phyloP scores from a whole-genome alignment of 2,113 vertebrate genomes.

The Macaca mulatta region DNA sequence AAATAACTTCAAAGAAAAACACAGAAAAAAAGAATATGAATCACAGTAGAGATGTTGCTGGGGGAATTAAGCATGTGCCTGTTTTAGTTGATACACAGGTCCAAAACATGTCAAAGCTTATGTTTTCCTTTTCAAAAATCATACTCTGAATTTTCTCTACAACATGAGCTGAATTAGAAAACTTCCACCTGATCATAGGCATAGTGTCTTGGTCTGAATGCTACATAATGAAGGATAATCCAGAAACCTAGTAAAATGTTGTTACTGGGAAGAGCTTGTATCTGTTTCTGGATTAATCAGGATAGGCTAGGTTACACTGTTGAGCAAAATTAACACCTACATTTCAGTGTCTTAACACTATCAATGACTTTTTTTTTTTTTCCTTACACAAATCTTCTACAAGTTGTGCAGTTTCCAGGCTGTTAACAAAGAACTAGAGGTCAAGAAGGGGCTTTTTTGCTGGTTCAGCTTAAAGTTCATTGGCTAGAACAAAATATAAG shows the following conservation, averaged over 20 bases:
- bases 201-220: background rate
- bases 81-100: background rate
- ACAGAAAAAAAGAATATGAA: conserved; percentile 46
- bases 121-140: conserved; percentile 57
- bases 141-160: conserved; percentile 35
- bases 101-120: conserved; percentile 43
- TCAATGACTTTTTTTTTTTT: background rate
- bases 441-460: background rate
- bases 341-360: background rate
- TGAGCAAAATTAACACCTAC: background rate
- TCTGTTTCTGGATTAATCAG: background rate
- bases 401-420: background rate
- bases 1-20: conserved; percentile 61
- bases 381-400: background rate
- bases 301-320: background rate
- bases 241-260: conserved; percentile 25
- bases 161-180: conserved; percentile 8
- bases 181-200: background rate
- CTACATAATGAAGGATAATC: background rate
- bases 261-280: background rate
- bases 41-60: conserved; percentile 15
- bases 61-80: conserved; percentile 7
- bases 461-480: background rate
- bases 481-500: background rate
- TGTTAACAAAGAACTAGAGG: background rate